phyloP scores from a whole-genome alignment of 92 coral and sea anemone species.

The Meandrina meandrites region DNA sequence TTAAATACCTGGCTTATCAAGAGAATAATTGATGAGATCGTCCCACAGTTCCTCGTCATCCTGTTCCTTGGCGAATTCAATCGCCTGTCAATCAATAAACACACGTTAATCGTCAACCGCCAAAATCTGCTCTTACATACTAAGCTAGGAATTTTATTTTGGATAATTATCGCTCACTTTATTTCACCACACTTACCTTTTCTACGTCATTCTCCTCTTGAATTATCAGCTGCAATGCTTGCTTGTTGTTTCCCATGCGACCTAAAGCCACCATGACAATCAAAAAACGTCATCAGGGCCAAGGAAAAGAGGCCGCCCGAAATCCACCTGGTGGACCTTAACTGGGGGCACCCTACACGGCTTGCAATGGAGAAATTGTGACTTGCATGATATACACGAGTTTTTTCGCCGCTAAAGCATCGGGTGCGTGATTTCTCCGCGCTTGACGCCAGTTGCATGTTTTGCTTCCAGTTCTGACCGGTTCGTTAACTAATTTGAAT shows the following conservation, averaged over 20 bases:
- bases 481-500: no score
- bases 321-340: no score
- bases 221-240: slow-evolving; percentile 92
- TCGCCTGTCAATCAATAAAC: slow-evolving; percentile 69
- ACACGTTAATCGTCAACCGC: background rate
- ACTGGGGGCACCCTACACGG: no score
- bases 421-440: background rate
- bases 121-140: background rate
- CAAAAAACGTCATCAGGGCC: background rate
- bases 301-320: background rate
- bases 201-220: slow-evolving; percentile 89
- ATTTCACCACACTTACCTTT: slow-evolving; percentile 58
- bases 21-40: slow-evolving; percentile 92
- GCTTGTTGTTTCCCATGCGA: slow-evolving; percentile 99
- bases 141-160: background rate
- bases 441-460: background rate
- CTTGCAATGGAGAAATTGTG: no score
- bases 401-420: no score
- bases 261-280: slow-evolving; percentile 45
- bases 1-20: slow-evolving; percentile 91
- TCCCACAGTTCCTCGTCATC: slow-evolving; percentile 97
- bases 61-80: slow-evolving; percentile 94
- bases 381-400: no score
- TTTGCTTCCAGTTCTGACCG: background rate
- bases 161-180: background rate